These are phyloP conservation scores for Panopea generosa DNA, from an alignment of 2,888 invertebrate species.

Conservation along the genomic window DNA sequence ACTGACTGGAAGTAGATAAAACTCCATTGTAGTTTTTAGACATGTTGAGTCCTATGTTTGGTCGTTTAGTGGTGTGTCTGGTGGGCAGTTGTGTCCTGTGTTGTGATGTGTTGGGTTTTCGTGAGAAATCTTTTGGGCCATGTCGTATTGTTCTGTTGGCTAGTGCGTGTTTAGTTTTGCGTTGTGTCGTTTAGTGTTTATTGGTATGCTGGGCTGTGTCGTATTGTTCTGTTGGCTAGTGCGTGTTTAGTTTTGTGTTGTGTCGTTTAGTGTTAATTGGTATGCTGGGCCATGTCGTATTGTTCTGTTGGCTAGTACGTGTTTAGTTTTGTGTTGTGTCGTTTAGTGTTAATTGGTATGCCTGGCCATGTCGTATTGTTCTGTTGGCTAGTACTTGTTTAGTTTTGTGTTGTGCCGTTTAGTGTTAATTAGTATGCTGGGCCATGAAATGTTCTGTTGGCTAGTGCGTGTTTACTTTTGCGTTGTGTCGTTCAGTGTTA, in stretches of 20 bases:
- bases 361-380: not conserved
- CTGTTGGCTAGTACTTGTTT: constrained; percentile 6
- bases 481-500: constrained; percentile 22
- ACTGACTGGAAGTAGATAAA: constrained; percentile 34
- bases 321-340: constrained; percentile 25
- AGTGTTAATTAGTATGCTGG: not conserved
- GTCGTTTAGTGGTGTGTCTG: no score
- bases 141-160: no score
- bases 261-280: constrained; percentile 13
- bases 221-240: constrained; percentile 13
- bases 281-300: not conserved
- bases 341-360: constrained; percentile 8
- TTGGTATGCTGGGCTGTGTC: constrained; percentile 4
- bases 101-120: no score
- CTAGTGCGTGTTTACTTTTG: constrained; percentile 8
- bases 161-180: no score
- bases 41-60: no score
- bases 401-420: constrained; percentile 23
- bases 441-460: not conserved
- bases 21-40: no score
- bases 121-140: no score
- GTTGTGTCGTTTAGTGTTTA: no score
- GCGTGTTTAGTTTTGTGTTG: constrained; percentile 20
- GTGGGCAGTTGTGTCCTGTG: no score
- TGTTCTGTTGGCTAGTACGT: not conserved